These are phyloP conservation scores for Dryadula phaetusa DNA, from an alignment of 2,888 invertebrate genomes.

Conservation along the genomic window DNA sequence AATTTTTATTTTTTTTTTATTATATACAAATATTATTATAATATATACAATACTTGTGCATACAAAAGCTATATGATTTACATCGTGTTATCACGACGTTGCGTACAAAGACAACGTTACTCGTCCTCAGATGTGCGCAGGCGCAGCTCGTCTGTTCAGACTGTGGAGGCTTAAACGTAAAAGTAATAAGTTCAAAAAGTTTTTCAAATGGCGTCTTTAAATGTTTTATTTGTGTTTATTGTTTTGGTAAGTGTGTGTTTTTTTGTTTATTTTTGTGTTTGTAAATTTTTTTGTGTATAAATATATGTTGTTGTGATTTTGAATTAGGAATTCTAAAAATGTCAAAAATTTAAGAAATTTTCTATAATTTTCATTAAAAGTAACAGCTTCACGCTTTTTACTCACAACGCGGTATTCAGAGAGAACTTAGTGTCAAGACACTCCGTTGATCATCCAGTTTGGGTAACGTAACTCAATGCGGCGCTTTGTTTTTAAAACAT, in stretches of 20 bases:
- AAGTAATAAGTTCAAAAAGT: conserved; percentile 48
- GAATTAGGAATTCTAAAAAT: no score
- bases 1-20: no score
- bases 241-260: conserved; percentile 50
- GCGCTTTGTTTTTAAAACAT: no score
- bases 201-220: conserved; percentile 53
- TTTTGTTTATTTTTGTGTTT: conserved; percentile 10
- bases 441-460: no score
- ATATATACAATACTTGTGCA: neutral
- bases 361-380: no score
- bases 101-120: conserved; percentile 14
- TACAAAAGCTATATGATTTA: neutral
- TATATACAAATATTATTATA: neutral
- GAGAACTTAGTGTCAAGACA: no score
- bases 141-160: conserved; percentile 60
- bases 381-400: no score
- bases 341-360: no score
- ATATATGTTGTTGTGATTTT: no score
- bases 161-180: conserved; percentile 62
- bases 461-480: no score
- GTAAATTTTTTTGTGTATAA: neutral
- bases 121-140: conserved; percentile 66
- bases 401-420: no score
- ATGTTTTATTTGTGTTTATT: conserved; percentile 36
- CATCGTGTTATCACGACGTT: conserved; percentile 9